Evolutionary conservation across 2,797 vertebrate species (phyloP), one percentile per base, ranked within the genome.

Genomic region (Smutsia gigantea): DNA sequence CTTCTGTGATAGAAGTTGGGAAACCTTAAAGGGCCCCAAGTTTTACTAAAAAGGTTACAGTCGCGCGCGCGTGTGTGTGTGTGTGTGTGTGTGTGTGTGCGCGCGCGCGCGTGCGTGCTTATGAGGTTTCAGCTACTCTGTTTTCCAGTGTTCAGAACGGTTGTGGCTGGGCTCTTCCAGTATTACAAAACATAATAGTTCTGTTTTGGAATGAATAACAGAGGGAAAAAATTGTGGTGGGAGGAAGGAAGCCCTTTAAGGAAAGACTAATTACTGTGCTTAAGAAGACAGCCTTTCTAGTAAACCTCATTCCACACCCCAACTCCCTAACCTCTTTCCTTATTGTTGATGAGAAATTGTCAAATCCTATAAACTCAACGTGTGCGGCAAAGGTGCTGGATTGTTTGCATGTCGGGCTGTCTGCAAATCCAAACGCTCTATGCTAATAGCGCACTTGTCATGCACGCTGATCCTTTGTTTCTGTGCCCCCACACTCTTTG

Each of bases 401-500:
- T 69, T 90, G 77, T 96, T 97, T 96, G 96, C 97, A 87, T 87
- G 87, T 68, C 71, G 53, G 63, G 93, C 95, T 94, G 83, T 86
- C 97, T 90, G 93, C 96, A 91, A 98, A 93, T 96, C 91, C 88
- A 21, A 97, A 95, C 81, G 90, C 87, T 96, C 85, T 98, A 92
- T 98, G 97, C 96, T 98, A 98, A 98, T 95, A 94, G 15, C 23
- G 66, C 94, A 97, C 92, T 94, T 95, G 93, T 96, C 96, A 85
- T 98, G 94, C 95, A 97, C 97, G 87, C 89, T 96, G 96, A 98
- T 97, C 98, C 96, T 98, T 98, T 98, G 97, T 98, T 98, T 98
- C 95, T 25, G 42, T 96, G 97, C 97, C 94, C 93, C 96, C 94
- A 75, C 98, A 98, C 96, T 95, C 97, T 98, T 98, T 98, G 93